A percentile compares a stretch with the other conserved stretches of the same genome.
phyloP scores from a whole-genome alignment of 2,888 invertebrate genomes.

The Urechis unicinctus region DNA sequence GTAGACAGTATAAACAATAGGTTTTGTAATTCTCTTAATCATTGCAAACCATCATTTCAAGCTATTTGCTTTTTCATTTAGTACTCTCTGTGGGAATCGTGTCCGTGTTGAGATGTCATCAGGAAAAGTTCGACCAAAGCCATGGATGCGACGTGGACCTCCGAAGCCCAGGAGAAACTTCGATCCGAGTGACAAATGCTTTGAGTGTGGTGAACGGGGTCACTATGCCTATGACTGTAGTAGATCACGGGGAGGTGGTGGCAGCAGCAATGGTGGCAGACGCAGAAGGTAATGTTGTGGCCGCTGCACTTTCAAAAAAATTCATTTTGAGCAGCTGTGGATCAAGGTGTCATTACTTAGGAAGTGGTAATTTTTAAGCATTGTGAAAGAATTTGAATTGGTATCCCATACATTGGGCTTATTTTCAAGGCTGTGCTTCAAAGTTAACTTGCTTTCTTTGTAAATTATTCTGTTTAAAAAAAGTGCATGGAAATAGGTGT shows the following conservation, averaged over 20 bases:
- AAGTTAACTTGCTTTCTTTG: too few species aligned
- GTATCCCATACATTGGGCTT: too few species aligned
- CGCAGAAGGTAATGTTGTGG: neutral
- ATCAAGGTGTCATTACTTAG: too few species aligned
- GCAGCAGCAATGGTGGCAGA: neutral
- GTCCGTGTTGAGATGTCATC: conserved; percentile 89
- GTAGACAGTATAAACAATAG: conserved; percentile 47
- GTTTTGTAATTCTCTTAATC: neutral
- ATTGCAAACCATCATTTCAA: neutral
- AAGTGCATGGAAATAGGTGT: too few species aligned
- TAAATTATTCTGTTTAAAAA: too few species aligned
- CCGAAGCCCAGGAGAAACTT: conserved; percentile 58
- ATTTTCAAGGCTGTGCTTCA: too few species aligned
- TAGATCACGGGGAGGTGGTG: conserved; percentile 18
- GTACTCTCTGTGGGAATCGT: conserved; percentile 63
- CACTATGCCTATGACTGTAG: conserved; percentile 86
- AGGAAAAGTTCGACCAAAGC: conserved; percentile 58
- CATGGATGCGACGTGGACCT: conserved; percentile 18
- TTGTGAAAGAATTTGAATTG: too few species aligned
- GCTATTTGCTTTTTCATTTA: neutral
- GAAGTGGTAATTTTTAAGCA: too few species aligned
- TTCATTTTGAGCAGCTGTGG: too few species aligned
- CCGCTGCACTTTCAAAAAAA: neutral
- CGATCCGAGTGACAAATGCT: conserved; percentile 86
- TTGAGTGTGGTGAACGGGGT: conserved; percentile 88